These are phyloP conservation scores for Doris montereyensis DNA, from an alignment of 2,888 invertebrate genomes.

Conservation along the genomic window DNA sequence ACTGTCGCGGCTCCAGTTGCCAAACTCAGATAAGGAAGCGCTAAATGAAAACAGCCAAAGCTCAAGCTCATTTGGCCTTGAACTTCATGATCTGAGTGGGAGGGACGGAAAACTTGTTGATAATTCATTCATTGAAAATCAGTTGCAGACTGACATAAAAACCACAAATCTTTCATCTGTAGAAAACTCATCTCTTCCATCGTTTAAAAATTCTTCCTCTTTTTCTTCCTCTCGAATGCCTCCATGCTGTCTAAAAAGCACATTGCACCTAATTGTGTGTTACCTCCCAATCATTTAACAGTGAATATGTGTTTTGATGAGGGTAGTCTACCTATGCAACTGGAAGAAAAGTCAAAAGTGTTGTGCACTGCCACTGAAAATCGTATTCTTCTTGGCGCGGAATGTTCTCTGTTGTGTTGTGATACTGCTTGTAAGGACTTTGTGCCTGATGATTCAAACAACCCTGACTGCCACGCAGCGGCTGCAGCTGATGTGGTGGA, in stretches of 20 bases:
- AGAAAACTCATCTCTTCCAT: too few species aligned
- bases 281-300: background rate
- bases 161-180: too few species aligned
- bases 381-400: background rate
- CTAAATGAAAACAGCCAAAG: background rate
- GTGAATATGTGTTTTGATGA: conserved; percentile 5
- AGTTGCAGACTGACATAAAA: too few species aligned
- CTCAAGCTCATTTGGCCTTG: too few species aligned
- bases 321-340: conserved; percentile 46
- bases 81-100: too few species aligned
- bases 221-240: conserved; percentile 13
- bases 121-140: too few species aligned
- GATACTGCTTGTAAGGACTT: conserved; percentile 4
- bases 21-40: background rate
- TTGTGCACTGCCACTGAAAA: conserved; percentile 27
- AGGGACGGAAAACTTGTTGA: too few species aligned
- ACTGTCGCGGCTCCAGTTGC: background rate
- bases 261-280: background rate
- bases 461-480: conserved; percentile 7
- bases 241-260: background rate
- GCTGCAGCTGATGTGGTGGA: conserved; percentile 36
- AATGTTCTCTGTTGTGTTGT: conserved; percentile 8
- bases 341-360: conserved; percentile 21
- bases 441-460: conserved; percentile 17
- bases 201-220: too few species aligned